Base-by-base conservation (phyloP, 2,888 invertebrate genomes). In the Eupithecia dodoneata region DNA sequence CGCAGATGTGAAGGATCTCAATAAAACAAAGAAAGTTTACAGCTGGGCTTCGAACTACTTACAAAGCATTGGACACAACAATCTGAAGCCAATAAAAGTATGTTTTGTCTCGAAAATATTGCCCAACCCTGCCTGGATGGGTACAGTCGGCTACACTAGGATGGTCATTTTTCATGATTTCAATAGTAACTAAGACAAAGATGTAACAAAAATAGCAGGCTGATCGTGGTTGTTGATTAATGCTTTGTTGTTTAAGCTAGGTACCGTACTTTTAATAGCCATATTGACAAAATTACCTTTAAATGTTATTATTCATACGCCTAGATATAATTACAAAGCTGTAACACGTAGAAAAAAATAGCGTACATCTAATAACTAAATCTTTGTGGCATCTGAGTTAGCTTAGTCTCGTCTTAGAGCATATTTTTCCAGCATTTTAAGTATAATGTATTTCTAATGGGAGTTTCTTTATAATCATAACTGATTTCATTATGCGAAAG, bases 41-140 rank as follows among this genome's bases (percentile, higher is more conserved):
- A 83, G 80, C 70, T 80, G 79, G 81, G 80, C 81, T 9, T 76
- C 79, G 15, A 77, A 59, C 73, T 81, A 78, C 67, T 44, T 80
- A 44, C 78, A 80, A 63, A 78, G 77, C 73, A 80, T 80, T 67
- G 78, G 81, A 69, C 79, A 80, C 52, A 74, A 78, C 73, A 75
- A 59, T 73, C 66, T 67, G 47, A 79, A 70, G n/a, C 77, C 80
- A 63, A 71, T 76, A 69, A 78, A 81, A 77, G 82, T 82, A 80
- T 79, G 81, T 72, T 72, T 69, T 71, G 73, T 72, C 42, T 52
- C 63, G 30, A 45, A 67, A 69, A 69, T n/a, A n/a, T n/a, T 42
- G 42, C 45, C 59, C 63, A 12, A 63, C 18, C 63, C 18, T 59
- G 18, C 9, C 9, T 18, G 45, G 7, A 7, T 47, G 63, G 30